Conservation (phyloP, 1,140 invertebrate genomes). For the Platyura marginata region DNA sequence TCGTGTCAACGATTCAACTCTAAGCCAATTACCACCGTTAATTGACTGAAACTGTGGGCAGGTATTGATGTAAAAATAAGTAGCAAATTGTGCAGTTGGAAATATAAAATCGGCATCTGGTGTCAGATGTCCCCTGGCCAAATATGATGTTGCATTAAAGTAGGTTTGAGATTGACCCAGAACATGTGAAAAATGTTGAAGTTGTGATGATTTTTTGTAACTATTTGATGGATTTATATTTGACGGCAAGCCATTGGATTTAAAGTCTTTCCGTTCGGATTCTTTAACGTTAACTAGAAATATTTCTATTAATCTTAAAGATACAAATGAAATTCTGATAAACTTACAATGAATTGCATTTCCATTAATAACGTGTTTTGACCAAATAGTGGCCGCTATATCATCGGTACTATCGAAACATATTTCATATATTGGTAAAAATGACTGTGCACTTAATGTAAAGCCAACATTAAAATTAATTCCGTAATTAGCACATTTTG, state of each 20-base stretch:
- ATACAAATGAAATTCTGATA: neutral
- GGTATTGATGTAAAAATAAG: slow-evolving; percentile 32
- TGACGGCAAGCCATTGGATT: slow-evolving; percentile 11
- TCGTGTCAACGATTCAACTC: slow-evolving; percentile 23
- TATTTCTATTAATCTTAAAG: neutral
- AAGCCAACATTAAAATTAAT: neutral
- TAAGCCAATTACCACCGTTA: slow-evolving; percentile 30
- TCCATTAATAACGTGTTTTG: slow-evolving; percentile 5
- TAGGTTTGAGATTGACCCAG: slow-evolving; percentile 17
- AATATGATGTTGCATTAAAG: slow-evolving; percentile 18
- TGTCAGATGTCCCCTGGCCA: slow-evolving; percentile 31
- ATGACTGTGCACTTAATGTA: neutral
- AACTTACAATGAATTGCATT: slow-evolving; percentile 3
- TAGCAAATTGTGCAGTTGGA: slow-evolving; percentile 25
- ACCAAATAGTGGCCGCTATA: slow-evolving; percentile 15
- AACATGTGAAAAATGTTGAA: slow-evolving; percentile 15
- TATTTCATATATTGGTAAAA: neutral
- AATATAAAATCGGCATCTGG: slow-evolving; percentile 32
- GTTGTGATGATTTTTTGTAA: slow-evolving; percentile 17
- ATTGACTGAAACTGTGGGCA: slow-evolving; percentile 33
- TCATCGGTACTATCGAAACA: slow-evolving; percentile 23
- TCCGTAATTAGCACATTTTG: neutral
- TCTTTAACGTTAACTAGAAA: slow-evolving; percentile 14
- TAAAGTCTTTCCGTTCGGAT: slow-evolving; percentile 15
- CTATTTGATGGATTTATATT: slow-evolving; percentile 7